Evolutionary conservation across 2,113 vertebrate species (phyloP).

Genomic region (Rana temporaria): DNA sequence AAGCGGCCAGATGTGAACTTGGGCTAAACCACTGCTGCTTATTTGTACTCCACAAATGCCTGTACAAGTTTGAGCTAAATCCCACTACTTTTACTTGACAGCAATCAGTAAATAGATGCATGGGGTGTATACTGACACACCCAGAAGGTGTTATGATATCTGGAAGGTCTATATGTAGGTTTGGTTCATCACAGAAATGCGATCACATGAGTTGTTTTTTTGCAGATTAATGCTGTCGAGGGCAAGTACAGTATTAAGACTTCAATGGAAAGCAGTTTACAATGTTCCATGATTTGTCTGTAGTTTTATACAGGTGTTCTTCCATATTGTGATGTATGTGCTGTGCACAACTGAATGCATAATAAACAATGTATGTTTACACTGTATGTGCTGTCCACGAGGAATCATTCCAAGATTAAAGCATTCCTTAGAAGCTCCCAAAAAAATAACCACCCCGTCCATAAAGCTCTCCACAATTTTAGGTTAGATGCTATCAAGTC

Average conservation of each 20-base stretch:
- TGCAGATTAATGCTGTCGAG: neutral
- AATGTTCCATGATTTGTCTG: constrained; percentile 78
- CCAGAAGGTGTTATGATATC: neutral
- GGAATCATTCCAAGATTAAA: constrained; percentile 20
- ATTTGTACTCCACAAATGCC: no score
- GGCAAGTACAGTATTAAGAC: constrained; percentile 59
- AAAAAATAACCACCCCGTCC: neutral
- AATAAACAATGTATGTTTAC: constrained; percentile 68
- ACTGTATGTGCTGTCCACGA: neutral
- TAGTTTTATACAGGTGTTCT: constrained; percentile 91
- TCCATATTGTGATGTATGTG: constrained; percentile 83
- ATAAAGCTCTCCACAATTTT: constrained; percentile 48
- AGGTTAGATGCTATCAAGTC: constrained; percentile 57
- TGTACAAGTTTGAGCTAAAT: no score
- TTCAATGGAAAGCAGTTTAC: constrained; percentile 42
- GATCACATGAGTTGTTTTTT: neutral
- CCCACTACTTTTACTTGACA: no score
- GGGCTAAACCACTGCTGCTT: no score
- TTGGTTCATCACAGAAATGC: neutral
- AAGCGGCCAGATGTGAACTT: no score
- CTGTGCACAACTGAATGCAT: constrained; percentile 85
- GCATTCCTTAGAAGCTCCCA: neutral
- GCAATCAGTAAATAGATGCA: no score
- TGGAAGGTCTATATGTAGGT: neutral
- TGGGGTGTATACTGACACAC: no score